Conservation (phyloP, 2,797 vertebrate genomes). For the Falco biarmicus region DNA sequence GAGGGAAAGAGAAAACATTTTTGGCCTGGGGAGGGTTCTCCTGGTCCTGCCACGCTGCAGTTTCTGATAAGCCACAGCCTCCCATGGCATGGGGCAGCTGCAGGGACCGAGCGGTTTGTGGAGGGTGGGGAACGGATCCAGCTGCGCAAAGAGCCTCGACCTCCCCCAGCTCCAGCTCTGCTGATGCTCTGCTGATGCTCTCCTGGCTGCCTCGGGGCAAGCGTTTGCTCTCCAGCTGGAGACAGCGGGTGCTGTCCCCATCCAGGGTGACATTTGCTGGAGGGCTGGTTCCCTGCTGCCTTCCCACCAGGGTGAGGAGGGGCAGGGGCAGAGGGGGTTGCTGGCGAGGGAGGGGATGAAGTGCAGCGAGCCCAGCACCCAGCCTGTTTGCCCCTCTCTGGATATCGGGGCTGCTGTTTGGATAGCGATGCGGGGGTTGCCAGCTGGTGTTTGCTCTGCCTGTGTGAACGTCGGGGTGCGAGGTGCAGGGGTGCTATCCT, state of each 20-base stretch:
- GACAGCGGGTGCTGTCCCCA: not conserved
- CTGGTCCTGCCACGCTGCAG: not conserved
- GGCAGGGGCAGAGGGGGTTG: not conserved
- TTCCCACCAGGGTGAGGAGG: not conserved
- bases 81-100: not conserved
- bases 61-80: not conserved
- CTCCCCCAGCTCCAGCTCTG: not conserved
- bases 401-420: not conserved
- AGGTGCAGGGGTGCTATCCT: rapidly evolving
- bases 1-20: not conserved
- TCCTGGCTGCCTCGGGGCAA: not conserved
- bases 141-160: not conserved
- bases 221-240: not conserved
- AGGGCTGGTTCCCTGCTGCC: not conserved
- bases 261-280: not conserved
- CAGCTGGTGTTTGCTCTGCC: constrained; percentile 3
- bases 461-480: not conserved
- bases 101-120: not conserved
- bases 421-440: not conserved
- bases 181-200: not conserved
- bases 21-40: not conserved
- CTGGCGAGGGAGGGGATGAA: not conserved
- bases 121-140: not conserved
- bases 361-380: not conserved
- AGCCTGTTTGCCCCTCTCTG: not conserved